phyloP scores from a whole-genome alignment of 1,140 invertebrate species.

The Cydia splendana region DNA sequence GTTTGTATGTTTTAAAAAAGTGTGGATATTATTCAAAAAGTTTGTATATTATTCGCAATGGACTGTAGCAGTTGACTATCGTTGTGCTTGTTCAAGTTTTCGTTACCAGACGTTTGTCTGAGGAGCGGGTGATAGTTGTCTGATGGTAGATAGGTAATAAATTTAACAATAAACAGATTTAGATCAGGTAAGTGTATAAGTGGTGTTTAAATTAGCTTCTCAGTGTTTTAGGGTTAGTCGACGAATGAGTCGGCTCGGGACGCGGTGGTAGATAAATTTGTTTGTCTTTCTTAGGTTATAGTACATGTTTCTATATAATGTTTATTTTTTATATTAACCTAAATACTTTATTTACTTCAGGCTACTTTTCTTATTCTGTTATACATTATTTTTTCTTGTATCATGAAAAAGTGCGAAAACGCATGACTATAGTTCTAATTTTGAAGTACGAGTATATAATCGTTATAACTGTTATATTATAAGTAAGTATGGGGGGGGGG shows the following conservation, averaged over 20 bases:
- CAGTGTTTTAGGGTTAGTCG: slow-evolving; percentile 79
- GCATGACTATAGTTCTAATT: no score
- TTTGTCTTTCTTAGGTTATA: slow-evolving; percentile 34
- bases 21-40: no score
- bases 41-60: not conserved
- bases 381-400: no score
- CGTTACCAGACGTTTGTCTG: slow-evolving; percentile 32
- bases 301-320: no score
- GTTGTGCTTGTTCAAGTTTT: slow-evolving; percentile 38
- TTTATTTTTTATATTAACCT: no score
- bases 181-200: slow-evolving; percentile 53
- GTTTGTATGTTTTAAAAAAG: no score
- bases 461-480: no score
- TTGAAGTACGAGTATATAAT: no score
- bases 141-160: slow-evolving; percentile 73
- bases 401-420: no score
- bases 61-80: not conserved
- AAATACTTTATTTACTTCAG: no score
- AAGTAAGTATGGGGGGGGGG: no score
- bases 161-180: slow-evolving; percentile 66
- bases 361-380: no score
- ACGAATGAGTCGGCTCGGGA: slow-evolving; percentile 75
- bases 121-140: slow-evolving; percentile 65
- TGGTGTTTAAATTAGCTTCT: slow-evolving; percentile 74
- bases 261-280: slow-evolving; percentile 74